Evolutionary conservation across 1,140 invertebrate genomes (phyloP), one percentile per base, ranked within the genome.

Genomic region (Bombus superbus): DNA sequence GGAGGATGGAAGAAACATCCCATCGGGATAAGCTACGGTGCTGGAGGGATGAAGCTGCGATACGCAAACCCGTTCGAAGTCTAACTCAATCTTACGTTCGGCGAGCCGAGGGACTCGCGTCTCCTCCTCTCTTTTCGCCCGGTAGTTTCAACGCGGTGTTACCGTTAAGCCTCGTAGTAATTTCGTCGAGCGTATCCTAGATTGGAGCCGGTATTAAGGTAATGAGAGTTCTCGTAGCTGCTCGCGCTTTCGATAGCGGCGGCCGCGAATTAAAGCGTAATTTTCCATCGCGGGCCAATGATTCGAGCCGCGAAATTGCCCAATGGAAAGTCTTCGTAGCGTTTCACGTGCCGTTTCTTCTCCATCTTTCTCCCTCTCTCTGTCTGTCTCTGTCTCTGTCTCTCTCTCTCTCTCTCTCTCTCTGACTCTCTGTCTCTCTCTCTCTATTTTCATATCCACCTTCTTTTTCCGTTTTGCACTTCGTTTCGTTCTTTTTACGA

Each of bases 161-260:
- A 72, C 69, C 75, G 76, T 80, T 86, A 80, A 84, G 85, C 77
- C 62, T 86, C 68, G 73, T 68, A 83, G 84, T 84, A 90, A 90
- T 89, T 90, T 90, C 81, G 71, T 53, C 38, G 35, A 53, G 64
- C 78, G 77, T 84, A 86, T 76, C 79, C 66, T 47, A 62, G 66
- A 40, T 66, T 40, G 38, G 59, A 62, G 72, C 4, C 22, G 77
- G 73, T 90, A 89, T 90, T 87, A 90, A 84, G 88, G 62, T 90
- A 90, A 89, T 87, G 88, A 89, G 88, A 89, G 53, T 89, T 89
- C 57, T 53, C 59, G 59, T 85, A 81, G 40, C 72, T 53, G 47
- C 73, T 73, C 69, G 59, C 53, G 32, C 64, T 79, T 86, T 86
- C 78, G 88, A 86, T 89, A 72, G 47, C 72, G 59, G 22, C 32